Evolutionary conservation across 2,113 vertebrate species (phyloP), one percentile per base, ranked within the genome.

Genomic region (Epinephelus cyanopodus): DNA sequence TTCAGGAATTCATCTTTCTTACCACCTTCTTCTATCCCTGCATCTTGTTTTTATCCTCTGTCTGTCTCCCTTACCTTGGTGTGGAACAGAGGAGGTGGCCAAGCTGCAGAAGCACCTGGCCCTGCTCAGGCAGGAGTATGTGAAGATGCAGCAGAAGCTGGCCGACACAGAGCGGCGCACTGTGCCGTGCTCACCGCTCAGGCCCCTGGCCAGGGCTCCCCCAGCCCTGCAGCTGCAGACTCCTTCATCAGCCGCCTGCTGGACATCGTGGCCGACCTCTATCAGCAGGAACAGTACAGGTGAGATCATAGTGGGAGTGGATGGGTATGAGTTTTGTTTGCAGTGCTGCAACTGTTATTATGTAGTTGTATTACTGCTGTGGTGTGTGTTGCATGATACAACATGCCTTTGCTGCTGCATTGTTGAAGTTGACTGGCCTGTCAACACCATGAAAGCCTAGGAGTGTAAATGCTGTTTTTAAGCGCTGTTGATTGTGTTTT

Each of bases 61-160:
- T 13, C 33, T 63, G 45, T 45, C 37, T 56, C 4, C n/a, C 65
- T 33, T 64, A 14, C 15, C 25, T 62, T 74, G 37, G 5, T 48
- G 66, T 76, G 82, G 54, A 4, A 25, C 96, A 99, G 98, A 99
- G 95, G 98, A 99, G 95, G 98, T 99, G 95, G 96, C 97, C 95
- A 99, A 99, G 95, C 95, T 99, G 96, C 97, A 99, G 92, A 99
- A 99, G 96, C 98, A 99, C 91, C 95, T 99, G 94, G 93, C 96
- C 93, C 97, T 99, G 90, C 97, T 99, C 66, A 96, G 98, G 86
- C 98, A 99, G 95, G 98, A 99, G 92, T 99, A 99, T 14, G 98
- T 99, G 86, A 99, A 98, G 93, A 96, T 99, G 95, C 98, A 99
- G 95, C 97, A 97, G 96, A 98, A 97, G 81, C 86, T 99, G 68